These are phyloP conservation scores for Dusona sp. DNA, from an alignment of 2,888 invertebrate genomes.

Conservation along the genomic window DNA sequence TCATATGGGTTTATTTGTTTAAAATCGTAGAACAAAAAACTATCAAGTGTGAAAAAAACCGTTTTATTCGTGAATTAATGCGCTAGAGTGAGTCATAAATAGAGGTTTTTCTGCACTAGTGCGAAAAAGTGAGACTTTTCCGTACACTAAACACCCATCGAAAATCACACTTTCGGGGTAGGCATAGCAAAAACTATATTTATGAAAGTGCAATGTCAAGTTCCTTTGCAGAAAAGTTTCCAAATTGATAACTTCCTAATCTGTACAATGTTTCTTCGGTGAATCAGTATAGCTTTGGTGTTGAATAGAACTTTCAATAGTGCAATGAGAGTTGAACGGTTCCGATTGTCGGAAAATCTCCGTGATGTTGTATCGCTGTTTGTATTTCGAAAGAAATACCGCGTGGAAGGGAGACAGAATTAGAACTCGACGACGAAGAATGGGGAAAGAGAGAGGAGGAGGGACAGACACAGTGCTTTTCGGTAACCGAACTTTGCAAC, in stretches of 20 bases:
- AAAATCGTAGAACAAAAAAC: no score
- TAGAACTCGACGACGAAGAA: not conserved
- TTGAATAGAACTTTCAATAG: not conserved
- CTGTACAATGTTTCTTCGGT: not conserved
- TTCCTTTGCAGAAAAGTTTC: not conserved
- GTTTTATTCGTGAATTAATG: no score
- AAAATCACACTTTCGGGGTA: no score
- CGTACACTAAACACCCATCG: no score
- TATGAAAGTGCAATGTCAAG: not conserved
- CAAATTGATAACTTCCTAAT: not conserved
- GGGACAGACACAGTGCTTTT: slow-evolving; percentile 68
- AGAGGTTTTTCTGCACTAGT: no score
- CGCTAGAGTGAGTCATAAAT: no score
- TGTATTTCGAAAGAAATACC: not conserved
- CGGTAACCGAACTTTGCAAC: slow-evolving; percentile 35
- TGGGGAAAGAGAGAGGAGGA: slow-evolving; percentile 1
- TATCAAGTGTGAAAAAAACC: no score
- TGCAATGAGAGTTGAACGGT: not conserved
- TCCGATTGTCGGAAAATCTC: not conserved
- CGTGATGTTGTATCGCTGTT: not conserved
- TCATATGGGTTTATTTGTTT: no score
- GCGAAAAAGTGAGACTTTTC: no score
- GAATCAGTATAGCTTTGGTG: not conserved
- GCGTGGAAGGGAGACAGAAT: not conserved
- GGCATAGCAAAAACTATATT: not conserved